Conservation (phyloP, 1,140 invertebrate species). For the Drosophila persimilis region DNA sequence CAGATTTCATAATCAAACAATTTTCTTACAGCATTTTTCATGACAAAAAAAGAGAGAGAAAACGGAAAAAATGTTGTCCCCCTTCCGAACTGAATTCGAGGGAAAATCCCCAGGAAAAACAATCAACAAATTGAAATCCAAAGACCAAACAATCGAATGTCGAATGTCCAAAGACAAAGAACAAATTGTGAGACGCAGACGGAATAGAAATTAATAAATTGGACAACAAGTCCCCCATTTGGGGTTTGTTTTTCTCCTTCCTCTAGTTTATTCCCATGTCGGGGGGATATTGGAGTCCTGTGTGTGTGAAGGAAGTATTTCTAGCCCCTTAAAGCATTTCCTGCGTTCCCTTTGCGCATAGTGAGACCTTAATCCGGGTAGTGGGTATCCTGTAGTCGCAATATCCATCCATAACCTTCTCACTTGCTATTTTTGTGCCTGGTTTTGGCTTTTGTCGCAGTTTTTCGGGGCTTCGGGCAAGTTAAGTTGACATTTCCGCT, state of each 20-base stretch:
- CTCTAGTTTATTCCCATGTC: neutral
- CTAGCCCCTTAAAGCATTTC: accelerated
- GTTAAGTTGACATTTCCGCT: conserved; percentile 78
- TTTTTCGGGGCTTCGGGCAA: conserved; percentile 48
- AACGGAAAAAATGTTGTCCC: neutral
- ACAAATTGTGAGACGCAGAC: conserved; percentile 70
- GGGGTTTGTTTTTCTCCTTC: neutral
- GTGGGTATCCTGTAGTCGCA: neutral
- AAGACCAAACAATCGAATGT: conserved; percentile 71
- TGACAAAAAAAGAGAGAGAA: conserved; percentile 4
- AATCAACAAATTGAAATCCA: conserved; percentile 75
- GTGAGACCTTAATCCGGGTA: too few relatives aligned
- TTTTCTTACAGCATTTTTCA: conserved; percentile 21
- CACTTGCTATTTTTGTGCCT: conserved; percentile 5
- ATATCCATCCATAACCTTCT: too few relatives aligned
- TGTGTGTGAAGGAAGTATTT: too few relatives aligned
- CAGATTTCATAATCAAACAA: conserved; percentile 41
- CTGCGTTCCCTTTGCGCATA: too few relatives aligned
- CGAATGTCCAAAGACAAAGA: conserved; percentile 44
- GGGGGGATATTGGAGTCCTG: neutral
- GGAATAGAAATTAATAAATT: conserved; percentile 81
- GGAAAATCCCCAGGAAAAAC: conserved; percentile 51
- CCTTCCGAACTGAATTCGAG: conserved; percentile 16
- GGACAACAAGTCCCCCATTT: conserved; percentile 10
- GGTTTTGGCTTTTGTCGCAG: conserved; percentile 37